These are phyloP conservation scores for Sparus aurata DNA, from an alignment of 2,797 vertebrate genomes.

Conservation along the genomic window DNA sequence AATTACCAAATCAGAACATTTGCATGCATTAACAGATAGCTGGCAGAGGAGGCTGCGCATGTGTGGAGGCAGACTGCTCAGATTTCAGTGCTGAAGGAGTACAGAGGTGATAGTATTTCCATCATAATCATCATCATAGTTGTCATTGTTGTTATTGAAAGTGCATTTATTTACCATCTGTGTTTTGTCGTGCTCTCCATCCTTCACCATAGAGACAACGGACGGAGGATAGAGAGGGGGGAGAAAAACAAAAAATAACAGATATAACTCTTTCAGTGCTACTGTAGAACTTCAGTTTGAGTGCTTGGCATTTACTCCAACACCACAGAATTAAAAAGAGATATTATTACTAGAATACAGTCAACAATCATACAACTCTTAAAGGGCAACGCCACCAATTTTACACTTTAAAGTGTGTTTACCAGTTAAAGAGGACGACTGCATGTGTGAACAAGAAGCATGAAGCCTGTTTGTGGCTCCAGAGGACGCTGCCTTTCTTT, in stretches of 20 bases:
- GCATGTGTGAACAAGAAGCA: no score
- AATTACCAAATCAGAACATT: conserved; percentile 61
- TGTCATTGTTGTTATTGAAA: conserved; percentile 71
- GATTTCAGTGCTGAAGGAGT: conserved; percentile 58
- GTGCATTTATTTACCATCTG: conserved; percentile 88
- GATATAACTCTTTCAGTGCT: conserved; percentile 69
- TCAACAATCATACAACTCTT: conserved; percentile 27
- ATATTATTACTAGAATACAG: not conserved
- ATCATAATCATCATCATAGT: conserved; percentile 57
- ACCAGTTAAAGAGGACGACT: no score
- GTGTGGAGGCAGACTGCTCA: conserved; percentile 52
- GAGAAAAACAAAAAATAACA: conserved; percentile 83
- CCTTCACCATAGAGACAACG: conserved; percentile 86
- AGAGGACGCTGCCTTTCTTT: no score
- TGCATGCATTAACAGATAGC: conserved; percentile 71
- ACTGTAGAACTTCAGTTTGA: conserved; percentile 40
- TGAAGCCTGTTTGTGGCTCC: no score
- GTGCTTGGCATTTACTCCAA: conserved; percentile 40
- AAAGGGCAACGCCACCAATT: no score
- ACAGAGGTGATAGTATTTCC: conserved; percentile 52
- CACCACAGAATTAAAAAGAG: conserved; percentile 6
- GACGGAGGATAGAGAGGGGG: conserved; percentile 79
- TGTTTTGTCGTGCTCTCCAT: conserved; percentile 90
- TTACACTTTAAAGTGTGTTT: no score
- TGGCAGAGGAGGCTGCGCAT: conserved; percentile 53